phyloP scores from a whole-genome alignment of 2,888 invertebrate species.

The Dryadula phaetusa region DNA sequence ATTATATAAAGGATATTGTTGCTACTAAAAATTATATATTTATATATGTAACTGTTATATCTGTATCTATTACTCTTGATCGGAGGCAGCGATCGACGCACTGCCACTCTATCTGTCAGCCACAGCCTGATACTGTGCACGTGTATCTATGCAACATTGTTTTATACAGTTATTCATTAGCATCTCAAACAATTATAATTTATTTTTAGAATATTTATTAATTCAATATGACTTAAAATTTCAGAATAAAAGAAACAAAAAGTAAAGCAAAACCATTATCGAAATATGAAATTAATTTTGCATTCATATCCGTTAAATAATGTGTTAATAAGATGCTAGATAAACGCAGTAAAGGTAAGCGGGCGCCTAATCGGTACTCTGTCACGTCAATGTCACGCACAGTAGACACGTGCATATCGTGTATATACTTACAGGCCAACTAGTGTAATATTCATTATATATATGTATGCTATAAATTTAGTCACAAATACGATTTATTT shows the following conservation, averaged over 20 bases:
- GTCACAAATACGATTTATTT: too few species aligned
- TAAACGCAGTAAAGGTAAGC: slow-evolving; percentile 52
- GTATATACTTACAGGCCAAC: slow-evolving; percentile 4
- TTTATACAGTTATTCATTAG: slow-evolving; percentile 21
- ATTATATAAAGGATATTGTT: too few species aligned
- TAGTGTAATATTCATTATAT: slow-evolving; percentile 14
- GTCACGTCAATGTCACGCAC: slow-evolving; percentile 68
- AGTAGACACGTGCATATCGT: slow-evolving; percentile 51
- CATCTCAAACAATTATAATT: neutral
- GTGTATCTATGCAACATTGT: slow-evolving; percentile 25
- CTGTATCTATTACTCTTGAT: slow-evolving; percentile 28
- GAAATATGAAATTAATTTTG: neutral
- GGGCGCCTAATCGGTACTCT: slow-evolving; percentile 72
- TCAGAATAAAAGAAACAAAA: too few species aligned
- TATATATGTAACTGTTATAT: slow-evolving; percentile 8
- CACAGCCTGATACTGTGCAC: slow-evolving; percentile 52
- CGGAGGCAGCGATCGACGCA: slow-evolving; percentile 68
- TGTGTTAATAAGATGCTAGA: slow-evolving; percentile 20
- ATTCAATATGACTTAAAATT: neutral
- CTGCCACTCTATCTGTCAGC: slow-evolving; percentile 74
- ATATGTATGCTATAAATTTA: too few species aligned
- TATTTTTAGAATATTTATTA: neutral
- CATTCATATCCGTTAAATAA: neutral
- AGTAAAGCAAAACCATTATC: neutral
- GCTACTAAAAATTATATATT: neutral